Conservation (phyloP, 2,888 invertebrate genomes). For the Tethea ocularis region DNA sequence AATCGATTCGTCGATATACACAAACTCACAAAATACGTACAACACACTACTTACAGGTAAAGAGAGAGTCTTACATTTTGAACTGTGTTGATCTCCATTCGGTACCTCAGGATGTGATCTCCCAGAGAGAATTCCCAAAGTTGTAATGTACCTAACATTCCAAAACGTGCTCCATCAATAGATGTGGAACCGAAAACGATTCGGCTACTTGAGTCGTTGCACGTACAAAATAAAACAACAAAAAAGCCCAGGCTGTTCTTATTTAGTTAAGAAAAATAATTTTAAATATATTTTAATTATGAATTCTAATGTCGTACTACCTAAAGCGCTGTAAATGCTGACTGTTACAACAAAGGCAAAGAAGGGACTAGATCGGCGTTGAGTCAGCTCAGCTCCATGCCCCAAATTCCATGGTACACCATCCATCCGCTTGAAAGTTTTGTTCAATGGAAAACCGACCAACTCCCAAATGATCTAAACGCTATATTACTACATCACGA, state of each 20-base stretch:
- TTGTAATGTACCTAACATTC: background rate
- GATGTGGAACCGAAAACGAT: background rate
- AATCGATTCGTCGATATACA: too few relatives aligned
- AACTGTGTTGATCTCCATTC: too few relatives aligned
- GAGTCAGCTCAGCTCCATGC: conserved; percentile 80
- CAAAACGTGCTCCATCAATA: background rate
- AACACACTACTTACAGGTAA: too few relatives aligned
- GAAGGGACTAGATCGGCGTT: conserved; percentile 77
- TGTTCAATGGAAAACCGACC: conserved; percentile 52
- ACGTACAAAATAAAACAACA: background rate
- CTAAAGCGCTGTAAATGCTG: too few relatives aligned
- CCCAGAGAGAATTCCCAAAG: background rate
- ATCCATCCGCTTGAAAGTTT: conserved; percentile 64
- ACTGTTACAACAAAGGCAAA: conserved; percentile 52
- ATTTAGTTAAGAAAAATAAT: too few relatives aligned
- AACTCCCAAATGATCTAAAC: conserved; percentile 34
- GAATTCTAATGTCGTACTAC: too few relatives aligned
- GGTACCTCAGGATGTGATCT: background rate
- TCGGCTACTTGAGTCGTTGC: background rate
- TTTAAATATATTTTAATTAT: too few relatives aligned
- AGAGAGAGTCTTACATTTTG: background rate
- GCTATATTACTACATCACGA: conserved; percentile 39
- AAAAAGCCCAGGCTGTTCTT: background rate
- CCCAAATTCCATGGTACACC: conserved; percentile 79
- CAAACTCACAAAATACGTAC: too few relatives aligned